Conservation (phyloP, 2,888 invertebrate species). For the Acleris holmiana region DNA sequence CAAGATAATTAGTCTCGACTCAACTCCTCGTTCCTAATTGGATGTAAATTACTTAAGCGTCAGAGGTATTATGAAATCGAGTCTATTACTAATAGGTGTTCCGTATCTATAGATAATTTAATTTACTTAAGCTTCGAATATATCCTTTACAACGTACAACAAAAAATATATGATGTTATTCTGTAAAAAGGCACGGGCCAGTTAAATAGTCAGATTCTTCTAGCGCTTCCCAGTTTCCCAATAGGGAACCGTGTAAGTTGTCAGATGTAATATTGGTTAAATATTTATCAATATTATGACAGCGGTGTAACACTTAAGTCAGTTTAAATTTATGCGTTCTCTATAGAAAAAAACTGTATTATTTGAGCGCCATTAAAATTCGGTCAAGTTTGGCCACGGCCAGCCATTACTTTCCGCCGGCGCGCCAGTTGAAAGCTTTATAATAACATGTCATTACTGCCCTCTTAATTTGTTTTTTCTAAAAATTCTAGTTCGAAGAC, state of each 20-base stretch:
- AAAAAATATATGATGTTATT: too few relatives aligned
- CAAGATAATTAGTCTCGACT: conserved; percentile 28
- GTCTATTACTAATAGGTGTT: conserved; percentile 21
- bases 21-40: conserved; percentile 21
- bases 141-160: too few relatives aligned
- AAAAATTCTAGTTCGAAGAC: conserved; percentile 31
- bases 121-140: neutral
- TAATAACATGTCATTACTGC: conserved; percentile 66
- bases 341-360: conserved; percentile 50
- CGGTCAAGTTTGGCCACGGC: conserved; percentile 47
- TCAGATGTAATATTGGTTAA: neutral
- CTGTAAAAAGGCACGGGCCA: too few relatives aligned
- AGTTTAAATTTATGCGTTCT: conserved; percentile 19
- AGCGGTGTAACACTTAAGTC: neutral
- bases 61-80: conserved; percentile 25
- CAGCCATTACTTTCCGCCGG: conserved; percentile 48
- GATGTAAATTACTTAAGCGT: conserved; percentile 33
- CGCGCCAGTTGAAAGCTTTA: conserved; percentile 52
- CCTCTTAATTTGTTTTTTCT: conserved; percentile 48
- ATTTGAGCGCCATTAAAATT: conserved; percentile 59
- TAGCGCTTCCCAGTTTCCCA: too few relatives aligned
- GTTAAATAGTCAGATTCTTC: too few relatives aligned
- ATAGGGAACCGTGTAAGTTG: too few relatives aligned
- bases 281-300: neutral
- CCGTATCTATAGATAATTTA: conserved; percentile 2